A percentile compares a stretch with the other conserved stretches of the same genome.
Conservation (phyloP, 2,888 invertebrate genomes). For the Litoditis marina region DNA sequence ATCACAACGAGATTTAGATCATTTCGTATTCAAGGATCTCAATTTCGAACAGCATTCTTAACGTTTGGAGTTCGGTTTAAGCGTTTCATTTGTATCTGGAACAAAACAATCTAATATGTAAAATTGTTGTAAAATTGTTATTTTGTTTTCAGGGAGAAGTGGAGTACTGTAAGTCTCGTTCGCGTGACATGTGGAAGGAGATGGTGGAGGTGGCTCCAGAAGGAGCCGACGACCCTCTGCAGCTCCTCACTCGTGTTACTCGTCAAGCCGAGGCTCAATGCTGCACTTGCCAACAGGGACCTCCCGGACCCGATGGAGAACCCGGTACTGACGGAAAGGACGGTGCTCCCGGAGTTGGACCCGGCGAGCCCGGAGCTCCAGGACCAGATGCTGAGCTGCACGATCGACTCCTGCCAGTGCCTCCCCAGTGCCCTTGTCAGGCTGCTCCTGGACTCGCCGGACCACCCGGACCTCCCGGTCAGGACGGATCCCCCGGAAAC, state of each 20-base stretch:
- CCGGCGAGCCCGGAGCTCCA: conserved; percentile 54
- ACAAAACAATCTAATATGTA: too few species aligned
- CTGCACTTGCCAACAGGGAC: conserved; percentile 60
- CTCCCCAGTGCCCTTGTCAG: conserved; percentile 59
- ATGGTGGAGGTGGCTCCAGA: conserved; percentile 59
- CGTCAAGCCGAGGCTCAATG: conserved; percentile 58
- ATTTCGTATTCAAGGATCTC: too few species aligned
- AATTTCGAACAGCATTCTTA: too few species aligned
- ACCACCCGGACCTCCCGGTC: conserved; percentile 61
- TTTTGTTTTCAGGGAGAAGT: conserved; percentile 53
- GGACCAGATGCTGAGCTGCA: conserved; percentile 60
- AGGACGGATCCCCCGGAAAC: conserved; percentile 52
- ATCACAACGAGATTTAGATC: too few species aligned
- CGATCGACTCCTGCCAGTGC: conserved; percentile 58
- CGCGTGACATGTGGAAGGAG: conserved; percentile 60
- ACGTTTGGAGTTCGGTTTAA: too few species aligned
- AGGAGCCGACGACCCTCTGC: conserved; percentile 43
- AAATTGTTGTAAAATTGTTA: too few species aligned
- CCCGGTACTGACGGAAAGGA: conserved; percentile 48
- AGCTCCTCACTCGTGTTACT: conserved; percentile 50
- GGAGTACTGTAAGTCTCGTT: conserved; percentile 58
- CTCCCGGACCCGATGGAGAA: conserved; percentile 50
- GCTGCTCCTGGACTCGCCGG: conserved; percentile 73
- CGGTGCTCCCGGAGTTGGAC: conserved; percentile 54
- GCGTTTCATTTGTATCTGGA: too few species aligned